Conservation (phyloP, 2,797 vertebrate genomes). For the Jordanella pulchra region DNA sequence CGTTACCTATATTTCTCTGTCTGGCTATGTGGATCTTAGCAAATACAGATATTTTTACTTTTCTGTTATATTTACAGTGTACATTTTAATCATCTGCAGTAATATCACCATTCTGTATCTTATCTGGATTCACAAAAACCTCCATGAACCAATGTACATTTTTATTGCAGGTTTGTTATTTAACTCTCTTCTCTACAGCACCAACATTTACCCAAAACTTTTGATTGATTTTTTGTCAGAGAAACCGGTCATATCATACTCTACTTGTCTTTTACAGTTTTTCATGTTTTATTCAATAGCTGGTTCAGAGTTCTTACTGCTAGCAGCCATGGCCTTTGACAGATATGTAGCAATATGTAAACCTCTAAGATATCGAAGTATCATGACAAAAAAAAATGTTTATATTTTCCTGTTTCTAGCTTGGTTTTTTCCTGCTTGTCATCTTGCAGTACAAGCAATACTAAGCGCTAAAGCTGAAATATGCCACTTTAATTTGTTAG, state of each 20-base stretch:
- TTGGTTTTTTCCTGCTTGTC: conserved; percentile 32
- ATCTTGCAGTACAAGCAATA: background rate
- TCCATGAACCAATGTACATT: conserved; percentile 65
- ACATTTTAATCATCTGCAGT: conserved; percentile 37
- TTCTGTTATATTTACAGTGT: conserved; percentile 1
- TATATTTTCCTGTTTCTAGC: background rate
- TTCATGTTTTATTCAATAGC: conserved; percentile 19
- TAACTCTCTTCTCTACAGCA: conserved; percentile 37
- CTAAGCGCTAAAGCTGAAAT: background rate
- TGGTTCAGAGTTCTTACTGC: conserved; percentile 35
- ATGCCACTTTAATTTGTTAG: conserved; percentile 28
- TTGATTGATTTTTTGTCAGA: conserved; percentile 43
- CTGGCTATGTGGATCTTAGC: conserved; percentile 30
- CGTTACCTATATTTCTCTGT: conserved; percentile 28
- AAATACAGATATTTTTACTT: conserved; percentile 47
- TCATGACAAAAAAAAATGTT: conserved; percentile 20
- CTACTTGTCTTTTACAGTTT: conserved; percentile 29
- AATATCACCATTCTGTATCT: conserved; percentile 43
- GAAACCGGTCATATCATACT: conserved; percentile 31
- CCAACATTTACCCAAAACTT: conserved; percentile 43
- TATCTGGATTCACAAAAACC: conserved; percentile 27
- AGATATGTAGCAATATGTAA: conserved; percentile 56
- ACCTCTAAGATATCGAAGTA: conserved; percentile 33
- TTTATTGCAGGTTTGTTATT: conserved; percentile 54
- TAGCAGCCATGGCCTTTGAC: conserved; percentile 54